Evolutionary conservation across 2,113 vertebrate species (phyloP), one percentile per base, ranked within the genome.

Genomic region (Nibea albiflora): DNA sequence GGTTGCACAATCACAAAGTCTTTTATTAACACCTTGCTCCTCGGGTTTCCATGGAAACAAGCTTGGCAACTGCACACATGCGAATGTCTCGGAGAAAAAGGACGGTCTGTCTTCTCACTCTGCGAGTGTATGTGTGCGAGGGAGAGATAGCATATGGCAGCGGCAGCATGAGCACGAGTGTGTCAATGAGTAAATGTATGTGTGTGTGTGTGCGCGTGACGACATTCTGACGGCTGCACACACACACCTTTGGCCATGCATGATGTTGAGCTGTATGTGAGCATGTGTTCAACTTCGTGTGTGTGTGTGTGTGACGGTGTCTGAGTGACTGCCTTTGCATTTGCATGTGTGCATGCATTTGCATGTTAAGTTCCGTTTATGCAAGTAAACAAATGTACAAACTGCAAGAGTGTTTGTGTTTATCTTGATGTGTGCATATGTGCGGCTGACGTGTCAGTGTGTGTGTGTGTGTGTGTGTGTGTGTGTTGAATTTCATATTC

Each of bases 31-130:
- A 88, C 86, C 86, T 92, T 88, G 82, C 76, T 77, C 79, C 66
- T 76, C 61, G 26, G 61, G 90, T 93, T 88, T 76, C 92, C 91
- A 93, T 93, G 91, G 91, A 90, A 93, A 93, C 92, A 91, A 85
- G 90, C 86, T 87, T 65, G 81, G 83, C 69, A 24, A 73, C 80
- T 74, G 80, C 88, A 88, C 83, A 82, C 79, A 39, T 53, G 73
- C 78, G 75, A 81, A 84, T 47, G 80, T 83, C 64, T 83, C 57
- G 60, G 64, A 71, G 67, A 71, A 76, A 85, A 63, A 35, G 35
- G 73, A 80, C 66, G 73, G 76, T 73, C 80, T 79, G 61, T 81
- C 74, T 72, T 80, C 78, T 85, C 76, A 70, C 73, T 78, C 49
- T 39, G 22, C 2, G 39, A 47, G 46, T 35, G 69, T 76, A 61